phyloP scores from a whole-genome alignment of 2,797 vertebrate genomes.

The Hylomyscus alleni region DNA sequence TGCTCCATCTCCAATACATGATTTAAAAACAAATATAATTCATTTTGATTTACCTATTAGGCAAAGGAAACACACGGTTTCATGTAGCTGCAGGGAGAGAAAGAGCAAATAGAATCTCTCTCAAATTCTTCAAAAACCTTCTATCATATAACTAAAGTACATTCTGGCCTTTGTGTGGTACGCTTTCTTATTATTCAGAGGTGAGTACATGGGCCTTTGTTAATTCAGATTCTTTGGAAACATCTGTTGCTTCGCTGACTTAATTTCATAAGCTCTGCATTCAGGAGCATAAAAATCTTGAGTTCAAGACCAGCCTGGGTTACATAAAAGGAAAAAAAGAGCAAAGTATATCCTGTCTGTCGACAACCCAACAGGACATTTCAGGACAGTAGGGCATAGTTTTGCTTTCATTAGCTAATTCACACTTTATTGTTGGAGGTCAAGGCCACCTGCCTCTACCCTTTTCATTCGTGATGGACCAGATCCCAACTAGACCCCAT shows the following conservation, averaged over 20 bases:
- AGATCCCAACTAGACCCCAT: not conserved
- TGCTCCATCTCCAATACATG: not conserved
- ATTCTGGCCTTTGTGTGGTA: not conserved
- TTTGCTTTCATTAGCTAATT: conserved; percentile 4
- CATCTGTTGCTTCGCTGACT: not conserved
- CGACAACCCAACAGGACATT: not conserved
- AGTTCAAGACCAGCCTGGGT: not conserved
- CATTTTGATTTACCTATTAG: not conserved
- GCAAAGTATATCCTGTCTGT: not conserved
- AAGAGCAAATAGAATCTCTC: not conserved
- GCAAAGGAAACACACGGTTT: not conserved
- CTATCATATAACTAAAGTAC: not conserved
- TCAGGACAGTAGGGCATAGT: not conserved
- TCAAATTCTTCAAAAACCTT: not conserved
- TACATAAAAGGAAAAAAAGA: not conserved
- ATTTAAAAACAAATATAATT: not conserved
- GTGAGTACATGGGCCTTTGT: not conserved
- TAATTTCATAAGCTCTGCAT: not conserved
- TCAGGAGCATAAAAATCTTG: not conserved
- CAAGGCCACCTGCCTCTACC: not conserved
- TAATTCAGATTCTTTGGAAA: not conserved
- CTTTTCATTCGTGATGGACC: not conserved
- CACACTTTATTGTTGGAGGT: not conserved
- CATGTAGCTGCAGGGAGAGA: not conserved
- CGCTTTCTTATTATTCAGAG: not conserved